A percentile compares a stretch with the other conserved stretches of the same genome.
Evolutionary conservation across 1,140 invertebrate genomes (phyloP).

Genomic region (Paraescarpia echinospica): DNA sequence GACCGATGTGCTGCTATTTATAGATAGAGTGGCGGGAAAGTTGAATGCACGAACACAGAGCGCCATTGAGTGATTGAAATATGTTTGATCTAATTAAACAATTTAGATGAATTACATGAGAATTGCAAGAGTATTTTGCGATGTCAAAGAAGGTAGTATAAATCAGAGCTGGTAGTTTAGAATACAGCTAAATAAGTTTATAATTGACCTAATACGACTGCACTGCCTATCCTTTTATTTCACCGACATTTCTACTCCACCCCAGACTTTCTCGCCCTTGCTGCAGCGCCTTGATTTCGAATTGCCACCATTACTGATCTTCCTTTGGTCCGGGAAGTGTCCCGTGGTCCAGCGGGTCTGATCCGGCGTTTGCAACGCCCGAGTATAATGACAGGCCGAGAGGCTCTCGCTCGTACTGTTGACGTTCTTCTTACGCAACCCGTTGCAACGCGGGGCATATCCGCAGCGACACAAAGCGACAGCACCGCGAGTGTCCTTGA

Average conservation of each 20-base stretch:
- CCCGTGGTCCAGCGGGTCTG: not conserved
- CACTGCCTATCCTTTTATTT: not conserved
- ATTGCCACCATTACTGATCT: not conserved
- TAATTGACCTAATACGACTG: not conserved
- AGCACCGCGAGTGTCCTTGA: not conserved
- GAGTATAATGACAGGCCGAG: not conserved
- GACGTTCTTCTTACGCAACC: constrained; percentile 3
- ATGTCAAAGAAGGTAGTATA: too few species aligned
- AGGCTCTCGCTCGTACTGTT: not conserved
- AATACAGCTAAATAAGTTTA: not conserved
- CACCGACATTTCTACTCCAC: not conserved
- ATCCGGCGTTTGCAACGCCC: not conserved
- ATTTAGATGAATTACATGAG: not conserved
- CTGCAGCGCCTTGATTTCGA: not conserved
- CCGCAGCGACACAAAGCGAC: not conserved
- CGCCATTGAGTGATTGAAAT: not conserved
- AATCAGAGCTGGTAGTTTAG: not conserved
- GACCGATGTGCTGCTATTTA: not conserved
- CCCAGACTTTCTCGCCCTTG: not conserved
- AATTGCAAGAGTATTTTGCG: too few species aligned
- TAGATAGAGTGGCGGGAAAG: not conserved
- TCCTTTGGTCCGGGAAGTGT: not conserved
- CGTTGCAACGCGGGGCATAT: not conserved
- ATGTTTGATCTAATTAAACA: not conserved
- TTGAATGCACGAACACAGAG: not conserved